Evolutionary conservation across 2,888 invertebrate genomes (phyloP), one percentile per base, ranked within the genome.

Genomic region (Stenichneumon culpator): DNA sequence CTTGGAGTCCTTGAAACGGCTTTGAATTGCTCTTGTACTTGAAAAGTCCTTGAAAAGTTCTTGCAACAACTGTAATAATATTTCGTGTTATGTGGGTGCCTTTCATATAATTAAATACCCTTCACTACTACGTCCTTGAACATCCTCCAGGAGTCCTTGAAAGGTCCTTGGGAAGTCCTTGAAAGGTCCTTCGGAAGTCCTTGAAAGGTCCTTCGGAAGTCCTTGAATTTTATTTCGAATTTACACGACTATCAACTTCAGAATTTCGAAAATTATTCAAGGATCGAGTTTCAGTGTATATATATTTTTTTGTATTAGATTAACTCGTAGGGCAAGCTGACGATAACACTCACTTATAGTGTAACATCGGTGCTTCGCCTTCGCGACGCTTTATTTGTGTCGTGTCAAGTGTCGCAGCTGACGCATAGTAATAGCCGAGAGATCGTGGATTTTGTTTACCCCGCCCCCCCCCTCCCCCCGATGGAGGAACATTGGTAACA

Each of bases 271-370:
- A 28, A 28, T 3, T 28, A 3, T 16, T 16, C 47, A 16, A 14
- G 47, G 16, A 47, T 47, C 14, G 16, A 47, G 0, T 47, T 47
- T 47, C 50, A 36, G 9, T 36, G 36, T 9, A 6, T 28, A 3
- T 7, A 36, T 36, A 36, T 7, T 32, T 6, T 32, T 32, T 5
- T 32, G 1, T 36, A 36, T 36, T 36, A 7, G 44, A 44, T 14
- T 6, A 52, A 19, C 6, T 25, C 36, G 73, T 22, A 7, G 25
- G n/a, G 3, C 36, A 78, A 47, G 54, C 57, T 39, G 63, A 70
- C 74, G 79, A 79, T 83, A 74, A 69, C 60, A 60, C 69, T 79
- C 63, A 70, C 69, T 69, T 79, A 79, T 75, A 79, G 79, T 60
- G 19, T 22, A 57, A 22, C 54, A 32, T 32, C 63, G 16, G 57